Percentiles rank a stretch among this genome's conserved stretches.
These are phyloP conservation scores for Charina bottae DNA, from an alignment of 2,113 vertebrate species.

Conservation along the genomic window DNA sequence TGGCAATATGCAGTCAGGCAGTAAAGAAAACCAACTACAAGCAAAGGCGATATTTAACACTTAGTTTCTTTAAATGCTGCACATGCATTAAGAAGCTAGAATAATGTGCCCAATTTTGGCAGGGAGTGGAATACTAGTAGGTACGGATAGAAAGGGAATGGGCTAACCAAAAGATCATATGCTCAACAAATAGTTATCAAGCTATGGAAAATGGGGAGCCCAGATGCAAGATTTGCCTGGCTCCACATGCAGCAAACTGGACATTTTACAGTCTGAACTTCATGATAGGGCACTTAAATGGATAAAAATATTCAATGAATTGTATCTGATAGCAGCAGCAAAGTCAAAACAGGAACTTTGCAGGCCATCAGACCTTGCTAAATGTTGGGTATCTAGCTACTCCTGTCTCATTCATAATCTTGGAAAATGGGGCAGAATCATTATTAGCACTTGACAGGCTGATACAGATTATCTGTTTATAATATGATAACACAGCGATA, in stretches of 20 bases:
- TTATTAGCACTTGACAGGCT: neutral
- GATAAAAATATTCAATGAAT: neutral
- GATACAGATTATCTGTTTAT: neutral
- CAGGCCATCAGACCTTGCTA: neutral
- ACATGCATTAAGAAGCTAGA: neutral
- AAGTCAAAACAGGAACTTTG: neutral
- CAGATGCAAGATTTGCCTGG: neutral
- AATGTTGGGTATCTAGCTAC: neutral
- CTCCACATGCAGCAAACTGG: neutral
- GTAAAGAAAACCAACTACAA: neutral
- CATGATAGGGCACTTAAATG: neutral
- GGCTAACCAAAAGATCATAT: neutral
- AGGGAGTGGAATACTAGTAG: neutral
- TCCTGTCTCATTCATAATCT: neutral
- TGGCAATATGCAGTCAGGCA: neutral
- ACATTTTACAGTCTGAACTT: neutral
- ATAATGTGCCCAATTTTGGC: neutral
- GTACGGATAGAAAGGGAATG: neutral
- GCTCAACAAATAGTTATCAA: neutral
- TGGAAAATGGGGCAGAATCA: neutral
- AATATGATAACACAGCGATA: neutral
- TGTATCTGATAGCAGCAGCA: no score
- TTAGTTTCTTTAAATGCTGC: neutral
- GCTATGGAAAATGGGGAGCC: no score
- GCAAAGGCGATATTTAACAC: neutral